phyloP scores from a whole-genome alignment of 2,888 invertebrate species.

The Thera britannica region DNA sequence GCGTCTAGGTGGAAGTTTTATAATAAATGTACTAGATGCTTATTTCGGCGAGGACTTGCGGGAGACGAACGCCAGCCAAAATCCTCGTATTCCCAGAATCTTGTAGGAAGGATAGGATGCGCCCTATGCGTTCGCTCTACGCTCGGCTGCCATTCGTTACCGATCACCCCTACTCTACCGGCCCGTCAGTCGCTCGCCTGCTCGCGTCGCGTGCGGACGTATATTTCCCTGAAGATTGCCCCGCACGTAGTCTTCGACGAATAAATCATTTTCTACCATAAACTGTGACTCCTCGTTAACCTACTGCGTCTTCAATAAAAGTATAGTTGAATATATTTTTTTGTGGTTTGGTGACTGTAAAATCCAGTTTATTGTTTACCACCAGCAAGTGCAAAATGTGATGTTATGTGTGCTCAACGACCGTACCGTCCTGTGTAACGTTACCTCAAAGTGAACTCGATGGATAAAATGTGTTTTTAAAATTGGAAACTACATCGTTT shows the following conservation, averaged over 20 bases:
- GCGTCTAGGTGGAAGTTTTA: slow-evolving; percentile 41
- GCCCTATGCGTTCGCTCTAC: slow-evolving; percentile 67
- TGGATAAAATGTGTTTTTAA: slow-evolving; percentile 76
- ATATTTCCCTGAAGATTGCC: slow-evolving; percentile 42
- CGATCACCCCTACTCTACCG: slow-evolving; percentile 58
- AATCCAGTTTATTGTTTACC: slow-evolving; percentile 64
- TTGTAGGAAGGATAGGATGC: slow-evolving; percentile 48
- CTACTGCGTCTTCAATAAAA: slow-evolving; percentile 46
- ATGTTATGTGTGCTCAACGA: slow-evolving; percentile 78
- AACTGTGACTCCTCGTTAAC: slow-evolving; percentile 64
- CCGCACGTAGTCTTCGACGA: slow-evolving; percentile 70
- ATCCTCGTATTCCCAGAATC: slow-evolving; percentile 36
- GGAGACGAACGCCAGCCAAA: slow-evolving; percentile 53
- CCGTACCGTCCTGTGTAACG: slow-evolving; percentile 77
- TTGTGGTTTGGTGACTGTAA: slow-evolving; percentile 54
- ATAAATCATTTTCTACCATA: slow-evolving; percentile 59
- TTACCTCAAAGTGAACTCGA: slow-evolving; percentile 75
- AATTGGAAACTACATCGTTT: slow-evolving; percentile 68
- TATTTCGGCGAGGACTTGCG: slow-evolving; percentile 55
- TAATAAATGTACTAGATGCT: slow-evolving; percentile 58
- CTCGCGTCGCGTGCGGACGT: slow-evolving; percentile 58
- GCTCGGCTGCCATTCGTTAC: slow-evolving; percentile 61
- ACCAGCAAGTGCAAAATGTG: slow-evolving; percentile 80
- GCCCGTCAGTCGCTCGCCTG: slow-evolving; percentile 73
- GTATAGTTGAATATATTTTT: slow-evolving; percentile 2